phyloP scores from a whole-genome alignment of 2,113 vertebrate species.

The Tenebrosternarchus preto region DNA sequence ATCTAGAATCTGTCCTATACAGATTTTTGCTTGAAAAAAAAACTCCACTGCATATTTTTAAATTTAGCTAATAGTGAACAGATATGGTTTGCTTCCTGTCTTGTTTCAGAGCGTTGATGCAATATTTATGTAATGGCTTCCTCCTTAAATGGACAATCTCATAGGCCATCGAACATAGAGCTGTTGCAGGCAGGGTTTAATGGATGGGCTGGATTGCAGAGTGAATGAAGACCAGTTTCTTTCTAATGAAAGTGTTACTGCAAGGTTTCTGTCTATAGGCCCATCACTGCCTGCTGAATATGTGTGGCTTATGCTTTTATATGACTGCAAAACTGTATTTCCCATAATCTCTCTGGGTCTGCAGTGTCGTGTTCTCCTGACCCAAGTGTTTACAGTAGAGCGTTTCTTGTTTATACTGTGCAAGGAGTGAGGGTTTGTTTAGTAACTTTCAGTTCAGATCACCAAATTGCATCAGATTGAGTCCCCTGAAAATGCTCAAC shows the following conservation, averaged over 20 bases:
- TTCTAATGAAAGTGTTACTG: constrained; percentile 66
- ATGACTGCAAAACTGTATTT: constrained; percentile 16
- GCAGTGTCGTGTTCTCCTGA: constrained; percentile 2
- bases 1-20: background rate
- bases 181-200: constrained; percentile 49
- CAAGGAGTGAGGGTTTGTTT: constrained; percentile 18
- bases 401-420: constrained; percentile 1
- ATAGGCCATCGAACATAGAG: constrained; percentile 47
- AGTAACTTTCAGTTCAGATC: constrained; percentile 30
- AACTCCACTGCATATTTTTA: background rate
- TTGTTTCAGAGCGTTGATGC: constrained; percentile 11
- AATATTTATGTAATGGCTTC: constrained; percentile 51
- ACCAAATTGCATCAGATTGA: constrained; percentile 23
- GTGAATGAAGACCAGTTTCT: constrained; percentile 54
- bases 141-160: constrained; percentile 57
- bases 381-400: constrained; percentile 19
- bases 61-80: background rate
- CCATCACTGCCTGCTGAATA: constrained; percentile 50
- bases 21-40: background rate
- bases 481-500: constrained; percentile 22
- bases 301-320: constrained; percentile 12
- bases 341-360: constrained; percentile 22
- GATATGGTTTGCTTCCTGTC: constrained; percentile 1
- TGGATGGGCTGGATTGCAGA: constrained; percentile 56
- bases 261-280: constrained; percentile 48